A percentile compares a stretch with the other conserved stretches of the same genome.
These are phyloP conservation scores for Astur gentilis DNA, from an alignment of 2,113 vertebrate genomes.

Conservation along the genomic window DNA sequence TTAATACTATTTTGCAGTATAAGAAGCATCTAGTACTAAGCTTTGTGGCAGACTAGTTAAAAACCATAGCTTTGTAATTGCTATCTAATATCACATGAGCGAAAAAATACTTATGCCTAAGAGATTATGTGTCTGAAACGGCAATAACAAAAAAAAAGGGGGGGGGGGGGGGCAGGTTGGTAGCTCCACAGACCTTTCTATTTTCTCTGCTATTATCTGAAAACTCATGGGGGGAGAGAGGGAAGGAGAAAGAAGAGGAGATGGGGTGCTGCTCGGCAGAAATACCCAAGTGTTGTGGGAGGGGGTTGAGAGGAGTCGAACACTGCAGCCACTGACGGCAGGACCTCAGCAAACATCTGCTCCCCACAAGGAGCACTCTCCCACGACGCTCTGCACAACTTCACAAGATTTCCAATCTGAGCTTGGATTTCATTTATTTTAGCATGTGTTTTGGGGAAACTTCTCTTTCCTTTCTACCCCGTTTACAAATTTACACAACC, in stretches of 20 bases:
- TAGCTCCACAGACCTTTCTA: background rate
- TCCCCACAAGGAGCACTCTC: background rate
- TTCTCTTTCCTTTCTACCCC: background rate
- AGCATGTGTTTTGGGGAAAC: background rate
- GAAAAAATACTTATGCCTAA: background rate
- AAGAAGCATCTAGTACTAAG: background rate
- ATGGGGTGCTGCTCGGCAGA: background rate
- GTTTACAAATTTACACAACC: background rate
- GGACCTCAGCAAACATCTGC: background rate
- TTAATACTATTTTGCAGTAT: background rate
- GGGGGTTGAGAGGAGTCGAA: background rate
- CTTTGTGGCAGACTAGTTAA: background rate
- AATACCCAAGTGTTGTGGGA: background rate
- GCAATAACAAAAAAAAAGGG: background rate
- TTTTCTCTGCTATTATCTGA: background rate
- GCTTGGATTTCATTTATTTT: background rate
- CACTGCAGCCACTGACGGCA: background rate
- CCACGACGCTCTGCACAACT: rapidly evolving
- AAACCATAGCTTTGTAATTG: background rate
- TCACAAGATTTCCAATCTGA: background rate
- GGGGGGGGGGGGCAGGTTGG: background rate
- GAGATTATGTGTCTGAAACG: background rate
- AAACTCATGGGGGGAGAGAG: background rate
- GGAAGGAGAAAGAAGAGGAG: background rate
- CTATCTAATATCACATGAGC: background rate